Evolutionary conservation across 2,113 vertebrate species (phyloP).

Genomic region (Campylomormyrus numenius): DNA sequence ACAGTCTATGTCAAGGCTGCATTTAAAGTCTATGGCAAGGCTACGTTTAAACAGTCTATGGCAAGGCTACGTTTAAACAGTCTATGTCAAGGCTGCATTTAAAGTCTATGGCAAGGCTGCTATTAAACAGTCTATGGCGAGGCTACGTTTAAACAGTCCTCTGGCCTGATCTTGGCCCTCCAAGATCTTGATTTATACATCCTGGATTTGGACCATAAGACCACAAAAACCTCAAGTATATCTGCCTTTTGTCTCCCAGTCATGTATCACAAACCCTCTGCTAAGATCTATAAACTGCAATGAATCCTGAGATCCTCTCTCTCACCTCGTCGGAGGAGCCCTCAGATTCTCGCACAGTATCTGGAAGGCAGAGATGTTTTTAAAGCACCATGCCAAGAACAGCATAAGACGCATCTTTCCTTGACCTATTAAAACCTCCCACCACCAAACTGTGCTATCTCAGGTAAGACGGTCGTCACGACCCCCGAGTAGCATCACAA

Average conservation of each 20-base stretch:
- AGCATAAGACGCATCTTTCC: not conserved
- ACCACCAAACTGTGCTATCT: not conserved
- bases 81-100: not conserved
- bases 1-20: too few species aligned
- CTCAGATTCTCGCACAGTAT: not conserved
- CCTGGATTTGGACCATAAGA: conserved; percentile 3
- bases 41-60: too few species aligned
- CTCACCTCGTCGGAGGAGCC: not conserved
- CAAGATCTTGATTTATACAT: not conserved
- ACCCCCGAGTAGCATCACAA: not conserved
- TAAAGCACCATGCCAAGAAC: not conserved
- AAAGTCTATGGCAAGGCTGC: too few species aligned
- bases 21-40: not conserved
- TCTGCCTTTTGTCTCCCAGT: not conserved
- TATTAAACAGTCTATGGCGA: too few species aligned
- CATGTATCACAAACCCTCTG: not conserved
- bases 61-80: not conserved
- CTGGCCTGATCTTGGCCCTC: not conserved
- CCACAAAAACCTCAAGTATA: conserved; percentile 5
- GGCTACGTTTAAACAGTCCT: not conserved
- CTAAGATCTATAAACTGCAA: conserved; percentile 4
- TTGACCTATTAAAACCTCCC: not conserved
- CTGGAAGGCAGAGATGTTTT: not conserved
- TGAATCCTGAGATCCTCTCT: not conserved
- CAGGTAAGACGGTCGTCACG: not conserved